Conservation (phyloP, 2,888 invertebrate species). For the Pediacus dermestoides region DNA sequence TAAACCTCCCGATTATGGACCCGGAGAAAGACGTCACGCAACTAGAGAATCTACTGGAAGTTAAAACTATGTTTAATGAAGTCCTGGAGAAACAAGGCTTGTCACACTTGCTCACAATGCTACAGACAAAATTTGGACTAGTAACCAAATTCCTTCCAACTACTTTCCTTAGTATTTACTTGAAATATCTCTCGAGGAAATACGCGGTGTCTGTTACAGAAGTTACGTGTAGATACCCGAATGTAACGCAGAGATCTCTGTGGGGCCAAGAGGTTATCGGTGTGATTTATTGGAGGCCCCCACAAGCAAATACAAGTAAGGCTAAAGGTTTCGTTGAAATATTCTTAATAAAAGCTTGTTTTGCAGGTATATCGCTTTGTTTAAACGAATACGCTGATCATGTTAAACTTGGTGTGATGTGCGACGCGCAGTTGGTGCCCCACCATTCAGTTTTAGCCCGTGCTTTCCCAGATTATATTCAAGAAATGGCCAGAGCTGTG, state of each 20-base stretch:
- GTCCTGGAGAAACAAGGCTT: slow-evolving; percentile 53
- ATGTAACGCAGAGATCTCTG: slow-evolving; percentile 53
- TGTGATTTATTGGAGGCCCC: slow-evolving; percentile 69
- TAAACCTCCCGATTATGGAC: slow-evolving; percentile 59
- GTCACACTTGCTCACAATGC: slow-evolving; percentile 54
- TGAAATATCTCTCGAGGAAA: slow-evolving; percentile 64
- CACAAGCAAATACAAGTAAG: slow-evolving; percentile 74
- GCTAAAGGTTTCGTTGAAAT: not conserved
- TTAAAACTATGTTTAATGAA: slow-evolving; percentile 47
- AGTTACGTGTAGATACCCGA: slow-evolving; percentile 48
- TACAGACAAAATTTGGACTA: slow-evolving; percentile 56
- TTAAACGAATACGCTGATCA: slow-evolving; percentile 65
- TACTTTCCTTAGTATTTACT: slow-evolving; percentile 52
- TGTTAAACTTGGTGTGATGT: slow-evolving; percentile 67
- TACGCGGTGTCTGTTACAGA: slow-evolving; percentile 67
- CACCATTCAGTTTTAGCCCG: slow-evolving; percentile 57
- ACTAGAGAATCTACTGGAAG: slow-evolving; percentile 43
- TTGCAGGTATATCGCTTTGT: slow-evolving; percentile 68
- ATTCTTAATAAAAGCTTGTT: slow-evolving; percentile 7
- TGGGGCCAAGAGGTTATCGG: slow-evolving; percentile 65
- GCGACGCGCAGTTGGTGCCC: slow-evolving; percentile 66
- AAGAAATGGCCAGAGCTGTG: slow-evolving; percentile 38
- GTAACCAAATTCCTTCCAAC: slow-evolving; percentile 64
- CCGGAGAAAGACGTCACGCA: slow-evolving; percentile 36
- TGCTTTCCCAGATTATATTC: slow-evolving; percentile 43